Percentiles rank a stretch among this genome's conserved stretches.
Evolutionary conservation across 2,113 vertebrate species (phyloP).

Genomic region (Phainopepla nitens): DNA sequence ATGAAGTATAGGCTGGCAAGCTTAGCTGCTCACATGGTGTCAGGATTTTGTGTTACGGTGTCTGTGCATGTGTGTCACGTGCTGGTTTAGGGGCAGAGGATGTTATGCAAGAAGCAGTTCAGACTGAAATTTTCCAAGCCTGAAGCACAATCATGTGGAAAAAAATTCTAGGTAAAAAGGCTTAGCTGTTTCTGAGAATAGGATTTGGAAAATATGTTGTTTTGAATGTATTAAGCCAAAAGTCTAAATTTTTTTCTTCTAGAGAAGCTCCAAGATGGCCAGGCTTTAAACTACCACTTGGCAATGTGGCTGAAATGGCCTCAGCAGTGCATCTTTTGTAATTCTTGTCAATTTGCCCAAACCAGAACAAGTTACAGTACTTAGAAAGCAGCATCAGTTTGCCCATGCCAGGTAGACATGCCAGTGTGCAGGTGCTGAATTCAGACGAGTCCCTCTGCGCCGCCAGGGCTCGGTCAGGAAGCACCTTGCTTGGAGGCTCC

Average conservation of each 20-base stretch:
- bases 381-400: background rate
- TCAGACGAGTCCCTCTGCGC: background rate
- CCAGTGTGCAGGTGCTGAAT: rapidly evolving
- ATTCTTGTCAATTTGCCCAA: background rate
- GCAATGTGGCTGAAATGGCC: background rate
- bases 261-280: background rate
- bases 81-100: background rate
- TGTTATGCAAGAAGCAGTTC: background rate
- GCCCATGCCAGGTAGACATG: rapidly evolving
- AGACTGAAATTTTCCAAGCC: background rate
- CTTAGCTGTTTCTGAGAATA: background rate
- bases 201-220: background rate
- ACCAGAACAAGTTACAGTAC: background rate
- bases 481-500: background rate
- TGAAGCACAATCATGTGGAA: background rate
- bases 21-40: background rate
- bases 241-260: background rate
- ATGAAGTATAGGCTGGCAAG: background rate
- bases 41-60: background rate
- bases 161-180: background rate
- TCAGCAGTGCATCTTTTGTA: background rate
- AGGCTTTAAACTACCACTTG: background rate
- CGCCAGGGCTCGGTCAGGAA: background rate
- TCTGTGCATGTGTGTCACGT: rapidly evolving
- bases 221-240: background rate